Evolutionary conservation across 2,113 vertebrate genomes (phyloP).

Genomic region (Calypte anna): DNA sequence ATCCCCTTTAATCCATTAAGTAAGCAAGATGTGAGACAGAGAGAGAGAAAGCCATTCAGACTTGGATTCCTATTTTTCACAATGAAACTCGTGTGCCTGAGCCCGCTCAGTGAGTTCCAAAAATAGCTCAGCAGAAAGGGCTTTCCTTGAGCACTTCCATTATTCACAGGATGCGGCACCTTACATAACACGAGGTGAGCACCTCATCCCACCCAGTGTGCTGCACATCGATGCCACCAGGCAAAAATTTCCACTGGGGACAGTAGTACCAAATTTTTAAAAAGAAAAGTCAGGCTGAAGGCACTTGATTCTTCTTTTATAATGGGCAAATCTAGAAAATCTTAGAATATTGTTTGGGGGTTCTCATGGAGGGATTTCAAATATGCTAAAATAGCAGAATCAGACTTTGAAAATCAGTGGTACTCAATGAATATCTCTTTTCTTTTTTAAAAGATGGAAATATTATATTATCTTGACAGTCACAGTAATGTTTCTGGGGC

Average conservation of each 20-base stretch:
- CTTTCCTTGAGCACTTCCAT: conserved; percentile 69
- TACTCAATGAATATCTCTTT: background rate
- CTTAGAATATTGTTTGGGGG: background rate
- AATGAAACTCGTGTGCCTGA: conserved; percentile 43
- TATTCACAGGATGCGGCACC: conserved; percentile 66
- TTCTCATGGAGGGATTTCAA: background rate
- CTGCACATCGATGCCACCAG: background rate
- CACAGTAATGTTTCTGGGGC: background rate
- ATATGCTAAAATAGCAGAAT: background rate
- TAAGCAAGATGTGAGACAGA: background rate
- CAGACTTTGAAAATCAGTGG: background rate
- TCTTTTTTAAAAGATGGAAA: background rate
- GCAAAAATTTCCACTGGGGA: background rate
- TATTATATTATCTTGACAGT: background rate
- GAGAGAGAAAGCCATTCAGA: conserved; percentile 19
- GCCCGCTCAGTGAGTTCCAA: background rate
- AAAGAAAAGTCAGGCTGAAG: background rate
- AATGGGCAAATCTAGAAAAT: background rate
- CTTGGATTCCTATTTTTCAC: conserved; percentile 39
- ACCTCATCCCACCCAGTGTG: background rate
- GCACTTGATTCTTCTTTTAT: background rate
- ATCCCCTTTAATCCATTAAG: conserved; percentile 2
- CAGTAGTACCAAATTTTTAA: background rate
- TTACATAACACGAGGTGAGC: conserved; percentile 36
- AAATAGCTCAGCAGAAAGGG: conserved; percentile 64